Percentiles rank a stretch among this genome's conserved stretches.
These are phyloP conservation scores for Aplocera efformata DNA, from an alignment of 2,888 invertebrate genomes.

Conservation along the genomic window DNA sequence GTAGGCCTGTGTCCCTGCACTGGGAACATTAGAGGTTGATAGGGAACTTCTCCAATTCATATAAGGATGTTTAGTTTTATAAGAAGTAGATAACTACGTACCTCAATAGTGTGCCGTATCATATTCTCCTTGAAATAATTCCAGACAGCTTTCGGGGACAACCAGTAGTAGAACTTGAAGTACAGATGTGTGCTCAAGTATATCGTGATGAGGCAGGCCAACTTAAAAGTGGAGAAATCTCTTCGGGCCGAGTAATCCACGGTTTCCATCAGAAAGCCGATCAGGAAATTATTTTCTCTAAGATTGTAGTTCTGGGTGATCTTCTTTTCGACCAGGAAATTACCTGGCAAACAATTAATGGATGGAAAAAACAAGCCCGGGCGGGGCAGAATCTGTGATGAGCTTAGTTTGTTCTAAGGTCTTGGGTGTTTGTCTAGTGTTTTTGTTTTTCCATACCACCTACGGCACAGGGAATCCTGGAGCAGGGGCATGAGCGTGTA, in stretches of 20 bases:
- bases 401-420: no score
- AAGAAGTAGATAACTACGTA: no score
- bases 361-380: not conserved
- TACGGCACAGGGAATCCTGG: no score
- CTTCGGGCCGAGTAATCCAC: constrained; percentile 61
- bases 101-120: constrained; percentile 66
- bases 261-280: constrained; percentile 46
- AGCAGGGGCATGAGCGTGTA: no score
- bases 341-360: constrained; percentile 33
- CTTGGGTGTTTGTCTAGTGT: no score
- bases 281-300: constrained; percentile 53
- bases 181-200: constrained; percentile 55
- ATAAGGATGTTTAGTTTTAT: no score
- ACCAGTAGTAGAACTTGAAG: constrained; percentile 67
- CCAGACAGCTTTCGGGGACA: constrained; percentile 54
- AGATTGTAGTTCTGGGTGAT: constrained; percentile 48
- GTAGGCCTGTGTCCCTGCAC: no score
- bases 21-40: no score
- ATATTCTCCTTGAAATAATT: constrained; percentile 60
- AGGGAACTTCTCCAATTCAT: no score
- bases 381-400: no score
- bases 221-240: constrained; percentile 49
- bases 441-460: no score
- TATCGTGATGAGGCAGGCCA: constrained; percentile 55
- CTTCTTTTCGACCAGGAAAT: constrained; percentile 52